A percentile compares a stretch with the other conserved stretches of the same genome.
phyloP scores from a whole-genome alignment of 2,888 invertebrate species.

The Sepiola atlantica region DNA sequence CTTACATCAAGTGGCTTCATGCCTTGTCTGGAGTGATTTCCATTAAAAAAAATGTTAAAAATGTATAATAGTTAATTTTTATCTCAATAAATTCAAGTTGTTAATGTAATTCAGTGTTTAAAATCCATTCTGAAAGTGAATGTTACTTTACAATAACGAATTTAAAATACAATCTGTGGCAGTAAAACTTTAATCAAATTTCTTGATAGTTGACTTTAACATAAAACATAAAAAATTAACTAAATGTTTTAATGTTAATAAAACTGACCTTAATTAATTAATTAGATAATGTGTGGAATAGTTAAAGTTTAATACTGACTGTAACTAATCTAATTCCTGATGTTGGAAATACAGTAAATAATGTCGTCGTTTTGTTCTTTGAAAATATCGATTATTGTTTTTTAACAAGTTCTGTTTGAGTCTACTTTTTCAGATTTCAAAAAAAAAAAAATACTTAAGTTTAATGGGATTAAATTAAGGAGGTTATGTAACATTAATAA shows the following conservation, averaged over 20 bases:
- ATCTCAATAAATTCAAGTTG: neutral
- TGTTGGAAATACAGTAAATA: neutral
- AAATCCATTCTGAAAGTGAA: neutral
- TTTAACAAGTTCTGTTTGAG: conserved; percentile 20
- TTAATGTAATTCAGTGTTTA: neutral
- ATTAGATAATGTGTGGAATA: neutral
- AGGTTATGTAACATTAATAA: neutral
- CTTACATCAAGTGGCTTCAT: too few species aligned
- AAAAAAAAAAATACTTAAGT: too few species aligned
- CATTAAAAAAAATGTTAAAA: too few species aligned
- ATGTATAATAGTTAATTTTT: too few species aligned
- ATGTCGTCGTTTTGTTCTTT: neutral
- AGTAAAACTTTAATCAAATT: neutral
- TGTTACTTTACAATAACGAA: neutral
- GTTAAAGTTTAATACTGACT: neutral
- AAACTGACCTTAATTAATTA: neutral
- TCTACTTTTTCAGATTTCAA: neutral
- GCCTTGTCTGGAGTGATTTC: too few species aligned
- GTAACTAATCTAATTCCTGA: neutral
- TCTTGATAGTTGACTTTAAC: neutral
- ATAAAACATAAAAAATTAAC: neutral
- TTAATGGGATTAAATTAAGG: neutral
- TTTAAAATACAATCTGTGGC: neutral
- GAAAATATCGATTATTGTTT: neutral
- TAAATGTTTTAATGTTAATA: neutral